Percentiles rank a stretch among this genome's conserved stretches.
Evolutionary conservation across 2,888 invertebrate genomes (phyloP).

Genomic region (Tortricodes alternella): DNA sequence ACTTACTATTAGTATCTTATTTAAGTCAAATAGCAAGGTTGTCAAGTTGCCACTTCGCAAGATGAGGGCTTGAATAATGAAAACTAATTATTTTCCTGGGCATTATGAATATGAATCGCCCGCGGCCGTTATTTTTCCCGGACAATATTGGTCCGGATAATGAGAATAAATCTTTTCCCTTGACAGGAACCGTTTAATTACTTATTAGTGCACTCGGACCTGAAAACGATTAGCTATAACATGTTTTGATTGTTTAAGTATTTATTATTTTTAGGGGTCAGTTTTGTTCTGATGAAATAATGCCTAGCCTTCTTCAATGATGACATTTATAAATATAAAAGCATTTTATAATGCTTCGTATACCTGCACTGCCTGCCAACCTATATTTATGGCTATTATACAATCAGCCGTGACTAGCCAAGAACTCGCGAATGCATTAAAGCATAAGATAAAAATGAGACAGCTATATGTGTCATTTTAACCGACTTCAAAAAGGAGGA

Average conservation of each 20-base stretch:
- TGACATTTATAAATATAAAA: too few relatives aligned
- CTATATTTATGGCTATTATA: too few relatives aligned
- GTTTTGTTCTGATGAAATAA: too few relatives aligned
- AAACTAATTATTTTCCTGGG: constrained; percentile 60
- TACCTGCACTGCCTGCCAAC: too few relatives aligned
- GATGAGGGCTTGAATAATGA: constrained; percentile 48
- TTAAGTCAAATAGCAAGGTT: background rate
- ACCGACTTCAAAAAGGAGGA: too few relatives aligned
- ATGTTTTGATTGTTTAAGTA: background rate
- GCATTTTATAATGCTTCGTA: too few relatives aligned
- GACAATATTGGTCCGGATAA: constrained; percentile 38
- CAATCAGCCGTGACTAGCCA: too few relatives aligned
- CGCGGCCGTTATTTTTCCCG: constrained; percentile 45
- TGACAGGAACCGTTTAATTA: constrained; percentile 36
- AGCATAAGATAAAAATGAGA: too few relatives aligned
- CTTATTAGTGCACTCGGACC: constrained; percentile 32
- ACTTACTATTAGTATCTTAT: background rate
- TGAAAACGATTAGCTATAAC: constrained; percentile 20
- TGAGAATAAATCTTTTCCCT: constrained; percentile 49
- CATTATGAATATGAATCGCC: constrained; percentile 62
- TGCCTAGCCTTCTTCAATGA: too few relatives aligned
- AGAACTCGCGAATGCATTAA: too few relatives aligned
- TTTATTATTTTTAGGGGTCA: background rate
- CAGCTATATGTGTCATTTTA: too few relatives aligned
- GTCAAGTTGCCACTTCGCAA: constrained; percentile 9